Percentiles rank a stretch among this genome's conserved stretches.
These are phyloP conservation scores for Capromys pilorides DNA, from an alignment of 2,797 vertebrate species.

Conservation along the genomic window DNA sequence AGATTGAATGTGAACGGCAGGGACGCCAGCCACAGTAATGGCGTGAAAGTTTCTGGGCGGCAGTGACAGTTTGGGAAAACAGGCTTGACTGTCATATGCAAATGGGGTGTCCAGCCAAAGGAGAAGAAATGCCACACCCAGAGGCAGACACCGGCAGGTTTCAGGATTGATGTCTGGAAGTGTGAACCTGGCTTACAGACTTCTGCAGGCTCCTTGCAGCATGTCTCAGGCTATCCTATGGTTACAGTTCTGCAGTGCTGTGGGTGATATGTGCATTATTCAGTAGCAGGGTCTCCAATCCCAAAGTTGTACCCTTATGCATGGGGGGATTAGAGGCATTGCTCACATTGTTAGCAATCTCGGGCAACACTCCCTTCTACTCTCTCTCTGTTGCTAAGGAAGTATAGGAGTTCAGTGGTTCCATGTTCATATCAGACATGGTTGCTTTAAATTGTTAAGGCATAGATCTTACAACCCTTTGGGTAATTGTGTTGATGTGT, in stretches of 20 bases:
- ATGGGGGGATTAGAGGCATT: rapidly evolving
- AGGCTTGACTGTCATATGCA: background rate
- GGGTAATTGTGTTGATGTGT: rapidly evolving
- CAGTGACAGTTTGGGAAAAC: background rate
- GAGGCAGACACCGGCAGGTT: background rate
- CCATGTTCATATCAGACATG: rapidly evolving
- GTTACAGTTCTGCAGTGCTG: background rate
- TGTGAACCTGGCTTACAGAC: rapidly evolving
- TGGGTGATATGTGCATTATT: rapidly evolving
- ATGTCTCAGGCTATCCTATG: background rate
- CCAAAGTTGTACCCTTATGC: too few relatives aligned
- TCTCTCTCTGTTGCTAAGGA: rapidly evolving
- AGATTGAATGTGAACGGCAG: background rate
- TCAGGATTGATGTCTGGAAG: background rate
- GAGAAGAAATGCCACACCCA: rapidly evolving
- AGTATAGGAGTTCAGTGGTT: background rate
- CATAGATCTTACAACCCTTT: background rate
- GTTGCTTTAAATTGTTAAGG: background rate
- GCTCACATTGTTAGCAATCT: rapidly evolving
- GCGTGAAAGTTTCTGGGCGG: rapidly evolving
- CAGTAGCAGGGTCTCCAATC: background rate
- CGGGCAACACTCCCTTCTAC: rapidly evolving
- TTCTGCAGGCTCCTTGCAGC: background rate
- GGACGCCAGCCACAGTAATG: rapidly evolving
- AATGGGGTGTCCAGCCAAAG: background rate